Evolutionary conservation across 2,888 invertebrate species (phyloP).

Genomic region (Steinernema carpocapsae): DNA sequence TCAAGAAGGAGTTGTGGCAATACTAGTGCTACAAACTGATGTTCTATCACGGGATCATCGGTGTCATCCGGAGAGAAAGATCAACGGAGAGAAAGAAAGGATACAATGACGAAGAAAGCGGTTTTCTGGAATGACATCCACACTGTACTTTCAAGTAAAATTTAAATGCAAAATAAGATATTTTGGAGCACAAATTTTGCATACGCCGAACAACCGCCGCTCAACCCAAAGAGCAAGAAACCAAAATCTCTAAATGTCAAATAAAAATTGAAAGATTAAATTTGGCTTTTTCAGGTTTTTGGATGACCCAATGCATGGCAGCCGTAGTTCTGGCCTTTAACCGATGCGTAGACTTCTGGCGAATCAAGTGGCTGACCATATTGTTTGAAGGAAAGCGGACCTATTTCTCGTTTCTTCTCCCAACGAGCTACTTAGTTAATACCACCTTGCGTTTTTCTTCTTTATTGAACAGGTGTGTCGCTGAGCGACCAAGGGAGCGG

Average conservation of each 20-base stretch:
- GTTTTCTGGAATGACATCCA: constrained; percentile 40
- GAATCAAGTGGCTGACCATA: not conserved
- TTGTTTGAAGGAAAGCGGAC: not conserved
- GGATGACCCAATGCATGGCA: constrained; percentile 28
- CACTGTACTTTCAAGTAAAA: too few relatives aligned
- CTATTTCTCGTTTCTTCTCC: constrained; percentile 8
- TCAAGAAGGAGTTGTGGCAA: not conserved
- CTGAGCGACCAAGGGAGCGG: too few relatives aligned
- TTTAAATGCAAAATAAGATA: too few relatives aligned
- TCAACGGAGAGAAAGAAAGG: too few relatives aligned
- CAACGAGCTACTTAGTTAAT: constrained; percentile 4
- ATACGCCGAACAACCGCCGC: too few relatives aligned
- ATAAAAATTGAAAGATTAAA: too few relatives aligned
- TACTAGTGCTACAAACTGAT: constrained; percentile 43
- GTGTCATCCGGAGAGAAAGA: constrained; percentile 38
- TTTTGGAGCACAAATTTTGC: too few relatives aligned
- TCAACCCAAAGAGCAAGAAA: too few relatives aligned
- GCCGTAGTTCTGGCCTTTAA: constrained; percentile 12
- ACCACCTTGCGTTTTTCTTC: constrained; percentile 16
- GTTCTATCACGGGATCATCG: constrained; percentile 44
- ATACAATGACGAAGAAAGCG: too few relatives aligned
- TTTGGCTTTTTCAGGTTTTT: constrained; percentile 14
- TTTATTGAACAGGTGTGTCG: too few relatives aligned
- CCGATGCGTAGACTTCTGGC: constrained; percentile 27
- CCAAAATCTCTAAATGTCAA: too few relatives aligned